These are phyloP conservation scores for Euphonia xanthogaster DNA, from an alignment of 2,797 vertebrate genomes.

Conservation along the genomic window DNA sequence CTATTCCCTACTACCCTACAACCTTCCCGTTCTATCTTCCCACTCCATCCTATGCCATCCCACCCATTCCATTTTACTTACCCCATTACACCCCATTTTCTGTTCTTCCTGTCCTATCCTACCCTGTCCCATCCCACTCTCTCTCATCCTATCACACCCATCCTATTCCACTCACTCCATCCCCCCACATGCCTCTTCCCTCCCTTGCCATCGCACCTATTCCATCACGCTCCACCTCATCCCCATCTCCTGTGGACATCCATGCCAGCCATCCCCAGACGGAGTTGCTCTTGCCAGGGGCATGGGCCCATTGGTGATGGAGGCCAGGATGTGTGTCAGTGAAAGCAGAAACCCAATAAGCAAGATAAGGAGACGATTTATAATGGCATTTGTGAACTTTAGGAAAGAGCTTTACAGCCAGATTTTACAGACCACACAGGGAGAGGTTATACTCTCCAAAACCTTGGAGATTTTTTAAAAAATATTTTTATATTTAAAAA, in stretches of 20 bases:
- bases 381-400: conserved; percentile 56
- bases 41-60: not conserved
- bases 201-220: not conserved
- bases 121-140: not conserved
- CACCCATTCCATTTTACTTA: not conserved
- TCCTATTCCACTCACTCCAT: too few relatives aligned
- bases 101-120: not conserved
- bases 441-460: conserved; percentile 54
- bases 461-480: conserved; percentile 59
- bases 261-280: fast-evolving
- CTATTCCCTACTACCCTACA: not conserved
- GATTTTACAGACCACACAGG: conserved; percentile 66
- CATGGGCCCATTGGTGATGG: not conserved
- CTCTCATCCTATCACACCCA: not conserved
- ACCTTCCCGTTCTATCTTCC: not conserved
- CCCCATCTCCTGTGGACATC: not conserved
- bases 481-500: conserved; percentile 60
- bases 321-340: conserved; percentile 25
- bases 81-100: not conserved
- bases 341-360: conserved; percentile 54
- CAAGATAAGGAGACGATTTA: conserved; percentile 64
- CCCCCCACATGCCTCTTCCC: too few relatives aligned
- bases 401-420: conserved; percentile 48
- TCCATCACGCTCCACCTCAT: not conserved
- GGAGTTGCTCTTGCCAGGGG: not conserved